Conservation (phyloP, 2,113 vertebrate species). For the Oncorhynchus tshawytscha region DNA sequence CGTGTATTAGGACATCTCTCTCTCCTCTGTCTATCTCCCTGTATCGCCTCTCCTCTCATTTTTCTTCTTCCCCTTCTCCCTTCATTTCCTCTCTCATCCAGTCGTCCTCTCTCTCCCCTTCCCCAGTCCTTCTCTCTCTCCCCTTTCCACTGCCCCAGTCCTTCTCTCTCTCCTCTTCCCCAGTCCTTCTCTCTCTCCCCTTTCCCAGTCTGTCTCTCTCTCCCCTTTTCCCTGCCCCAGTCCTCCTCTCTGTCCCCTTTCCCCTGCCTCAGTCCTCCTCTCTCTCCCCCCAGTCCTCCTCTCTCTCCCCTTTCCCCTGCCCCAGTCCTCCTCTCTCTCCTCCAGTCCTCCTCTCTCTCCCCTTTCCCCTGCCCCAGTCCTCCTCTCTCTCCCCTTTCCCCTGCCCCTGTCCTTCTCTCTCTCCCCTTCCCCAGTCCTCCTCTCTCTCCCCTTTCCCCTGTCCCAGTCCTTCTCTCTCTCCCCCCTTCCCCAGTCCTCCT, state of each 20-base stretch:
- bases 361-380: not conserved
- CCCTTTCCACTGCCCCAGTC: not conserved
- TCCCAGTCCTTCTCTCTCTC: no score
- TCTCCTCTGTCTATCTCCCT: not conserved
- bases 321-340: no score
- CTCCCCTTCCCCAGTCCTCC: no score
- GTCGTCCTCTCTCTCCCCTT: not conserved
- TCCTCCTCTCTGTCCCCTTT: no score
- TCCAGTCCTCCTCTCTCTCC: not conserved
- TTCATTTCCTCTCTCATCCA: no score
- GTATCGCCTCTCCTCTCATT: not conserved
- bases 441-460: no score
- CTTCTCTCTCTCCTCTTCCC: not conserved
- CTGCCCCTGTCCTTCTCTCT: no score
- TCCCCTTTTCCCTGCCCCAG: not conserved
- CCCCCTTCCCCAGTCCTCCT: no score
- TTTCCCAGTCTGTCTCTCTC: not conserved
- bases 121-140: not conserved
- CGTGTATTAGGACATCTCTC: not conserved
- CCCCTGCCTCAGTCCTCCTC: no score
- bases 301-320: no score
- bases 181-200: not conserved
- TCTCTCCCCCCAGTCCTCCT: not conserved
- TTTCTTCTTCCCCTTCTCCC: not conserved
- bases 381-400: not conserved